Conservation (phyloP, 2,888 invertebrate species). For the Cosmia trapezina region DNA sequence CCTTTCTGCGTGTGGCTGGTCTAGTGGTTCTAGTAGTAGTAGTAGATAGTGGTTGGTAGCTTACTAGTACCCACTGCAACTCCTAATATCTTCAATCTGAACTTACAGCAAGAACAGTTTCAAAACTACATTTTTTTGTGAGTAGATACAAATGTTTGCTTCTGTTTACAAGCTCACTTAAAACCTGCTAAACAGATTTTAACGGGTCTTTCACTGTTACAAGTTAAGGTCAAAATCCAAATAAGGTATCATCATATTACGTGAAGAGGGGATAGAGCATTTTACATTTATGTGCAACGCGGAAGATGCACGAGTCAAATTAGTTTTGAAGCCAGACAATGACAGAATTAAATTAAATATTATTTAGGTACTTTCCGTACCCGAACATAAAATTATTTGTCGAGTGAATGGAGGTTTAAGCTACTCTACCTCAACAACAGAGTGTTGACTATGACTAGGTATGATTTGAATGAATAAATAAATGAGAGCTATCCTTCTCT, state of each 20-base stretch:
- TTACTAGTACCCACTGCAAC: neutral
- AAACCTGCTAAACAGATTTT: slow-evolving; percentile 39
- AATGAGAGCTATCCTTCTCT: slow-evolving; percentile 42
- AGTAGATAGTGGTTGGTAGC: neutral
- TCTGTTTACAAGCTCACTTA: slow-evolving; percentile 37
- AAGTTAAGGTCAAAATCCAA: slow-evolving; percentile 50
- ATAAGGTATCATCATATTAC: slow-evolving; percentile 22
- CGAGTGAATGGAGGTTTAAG: slow-evolving; percentile 18
- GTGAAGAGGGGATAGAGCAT: slow-evolving; percentile 5
- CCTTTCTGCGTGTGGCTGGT: no score
- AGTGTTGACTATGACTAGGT: slow-evolving; percentile 13
- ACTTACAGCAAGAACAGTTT: slow-evolving; percentile 9
- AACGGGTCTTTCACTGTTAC: slow-evolving; percentile 52
- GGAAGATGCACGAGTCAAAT: slow-evolving; percentile 17
- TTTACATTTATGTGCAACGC: slow-evolving; percentile 8
- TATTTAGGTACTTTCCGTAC: neutral
- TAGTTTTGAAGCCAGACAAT: slow-evolving; percentile 6
- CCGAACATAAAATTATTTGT: neutral
- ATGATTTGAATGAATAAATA: slow-evolving; percentile 50
- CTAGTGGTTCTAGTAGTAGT: no score
- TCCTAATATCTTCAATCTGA: neutral
- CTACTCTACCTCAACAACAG: slow-evolving; percentile 7
- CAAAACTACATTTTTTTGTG: slow-evolving; percentile 8
- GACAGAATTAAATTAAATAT: slow-evolving; percentile 3
- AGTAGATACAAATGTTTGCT: slow-evolving; percentile 14